Evolutionary conservation across 2,113 vertebrate genomes (phyloP), one percentile per base, ranked within the genome.

Genomic region (Ceratotherium simum): DNA sequence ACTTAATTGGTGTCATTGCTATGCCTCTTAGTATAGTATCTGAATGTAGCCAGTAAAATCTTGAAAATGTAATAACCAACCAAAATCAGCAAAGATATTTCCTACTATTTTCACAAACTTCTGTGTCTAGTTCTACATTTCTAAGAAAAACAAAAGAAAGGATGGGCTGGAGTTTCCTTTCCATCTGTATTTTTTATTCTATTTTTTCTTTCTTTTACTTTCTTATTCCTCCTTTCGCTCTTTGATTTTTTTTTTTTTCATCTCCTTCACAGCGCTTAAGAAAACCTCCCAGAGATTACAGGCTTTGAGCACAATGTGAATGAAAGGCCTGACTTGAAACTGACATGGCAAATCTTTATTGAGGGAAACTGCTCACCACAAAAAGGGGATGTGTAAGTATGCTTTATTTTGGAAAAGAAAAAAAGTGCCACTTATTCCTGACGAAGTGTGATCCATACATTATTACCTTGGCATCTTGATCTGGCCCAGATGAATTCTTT

Each of bases 401-500:
- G 75, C 75, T 31, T 97, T 90, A 92, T 96, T 97, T 97, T 83
- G 92, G 76, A 90, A 75, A 98, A 72, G 1, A 39, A 73, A 81
- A 69, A 65, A 78, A 51, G 39, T n/a, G 85, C 2, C 9, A 79
- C 27, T 95, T 96, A 93, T 92, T 98, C 36, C 93, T 92, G 76
- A 84, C 13, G 88, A 1, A 25, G 9, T 96, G 33, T 97, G 73
- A 97, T 96, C 64, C 16, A 86, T 69, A 25, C 33, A 96, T 80
- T 96, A 69, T 96, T 97, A 95, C 33, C 64, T 95, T 94, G 86
- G 39, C 65, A 95, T 97, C 96, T 97, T 97, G 31, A 95, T 98
- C 83, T 92, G 60, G 27, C 75, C 83, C 80, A 98, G 91, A 97
- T 96, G 3, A 96, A 97, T 97, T 96, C 3, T 98, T 98, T 97